Base-by-base conservation (phyloP, 2,113 vertebrate species). In the Todiramphus saurophagus region DNA sequence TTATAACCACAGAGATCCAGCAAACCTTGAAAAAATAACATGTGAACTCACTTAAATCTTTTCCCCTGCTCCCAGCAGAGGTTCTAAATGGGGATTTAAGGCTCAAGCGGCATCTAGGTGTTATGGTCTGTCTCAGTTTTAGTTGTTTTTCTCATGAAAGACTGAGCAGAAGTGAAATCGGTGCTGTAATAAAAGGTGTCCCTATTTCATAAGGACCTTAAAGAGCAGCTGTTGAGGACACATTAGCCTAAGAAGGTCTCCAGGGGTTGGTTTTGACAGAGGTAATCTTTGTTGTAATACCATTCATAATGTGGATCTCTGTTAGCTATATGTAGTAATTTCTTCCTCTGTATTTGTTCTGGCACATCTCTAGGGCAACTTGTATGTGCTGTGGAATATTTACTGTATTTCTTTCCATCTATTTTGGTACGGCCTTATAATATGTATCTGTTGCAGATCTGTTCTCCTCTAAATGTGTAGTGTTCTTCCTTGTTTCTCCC, bases 281-380 rank as follows among this genome's bases (percentile, higher is more conserved):
- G 58, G 89, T 95, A 94, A 92, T 96, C 95, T 95, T 91, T 92
- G 87, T 90, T 92, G 93, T 94, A 93, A 93, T 95, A 79, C 80
- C 43, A 31, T 87, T 94, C 69, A 83, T 95, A 93, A 95, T 68
- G 77, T 96, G 91, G 56, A 64, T 79, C 87, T 95, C 91, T 84
- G 83, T 95, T 95, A 94, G 91, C 89, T 95, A 27, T 70, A 91
- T 72, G 89, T 64, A 91, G 55, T 94, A 72, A 94, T 89, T 95
- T 91, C 87, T 93, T 89, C 48, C 81, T 84, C 62, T 92, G 4
- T 91, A 16, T 96, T 96, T 95, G 89, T 94, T 95, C 93, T 95
- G 81, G 33, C 72, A 13, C 53, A 72, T 94, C 81, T 96, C 89
- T 73, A 62, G 95, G 80, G 94, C 69, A 84, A 58, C 66, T 78